Base-by-base conservation (phyloP, 1,140 invertebrate species). In the Scaptomyza graminum region DNA sequence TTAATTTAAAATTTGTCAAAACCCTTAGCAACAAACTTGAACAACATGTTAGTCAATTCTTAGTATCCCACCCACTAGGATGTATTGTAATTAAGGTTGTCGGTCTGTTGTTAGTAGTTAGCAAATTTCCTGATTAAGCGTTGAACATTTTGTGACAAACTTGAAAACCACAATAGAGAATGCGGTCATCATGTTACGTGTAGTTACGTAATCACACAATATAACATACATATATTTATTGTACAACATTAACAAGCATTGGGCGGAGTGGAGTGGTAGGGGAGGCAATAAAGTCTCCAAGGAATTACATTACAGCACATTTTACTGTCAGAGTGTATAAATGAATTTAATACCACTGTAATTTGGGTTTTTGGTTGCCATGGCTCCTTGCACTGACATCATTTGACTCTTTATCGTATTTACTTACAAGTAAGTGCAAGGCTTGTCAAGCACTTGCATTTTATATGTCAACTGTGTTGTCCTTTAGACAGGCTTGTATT, bases 291-390 rank as follows among this genome's bases (percentile, higher is more conserved):
- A 46, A 37, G 62, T 85, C 81, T 85, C 77, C 84, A 85, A 85
- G 80, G 81, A 85, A 85, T 85, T 85, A 83, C 63, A 85, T 85
- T 85, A 83, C 63, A 83, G 71, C 77, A 68, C 74, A 80, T 64
- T 80, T 63, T 51, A 60, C 72, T 83, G 80, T 82, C 79, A 75
- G 62, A 74, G 31, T 80, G 31, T 50, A 18, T 22, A 61, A 50
- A 39, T 18, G 46, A 39, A 34, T 61, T 61, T 61, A 18, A 61
- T 50, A 11, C 59, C 59, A 61, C 31, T 31, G 34, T 50, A 56
- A 65, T 47, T 56, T 65, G 34, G 31, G 18, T 47, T 22, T 16
- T 43, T 63, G 9, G 46, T 37, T 25, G 31, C 15, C 25, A 37
- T 8, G n/a, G 9, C 28, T 15, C 31, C 50, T 39, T 47, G 51